phyloP scores from a whole-genome alignment of 2,113 vertebrate species.

The Laticauda colubrina region DNA sequence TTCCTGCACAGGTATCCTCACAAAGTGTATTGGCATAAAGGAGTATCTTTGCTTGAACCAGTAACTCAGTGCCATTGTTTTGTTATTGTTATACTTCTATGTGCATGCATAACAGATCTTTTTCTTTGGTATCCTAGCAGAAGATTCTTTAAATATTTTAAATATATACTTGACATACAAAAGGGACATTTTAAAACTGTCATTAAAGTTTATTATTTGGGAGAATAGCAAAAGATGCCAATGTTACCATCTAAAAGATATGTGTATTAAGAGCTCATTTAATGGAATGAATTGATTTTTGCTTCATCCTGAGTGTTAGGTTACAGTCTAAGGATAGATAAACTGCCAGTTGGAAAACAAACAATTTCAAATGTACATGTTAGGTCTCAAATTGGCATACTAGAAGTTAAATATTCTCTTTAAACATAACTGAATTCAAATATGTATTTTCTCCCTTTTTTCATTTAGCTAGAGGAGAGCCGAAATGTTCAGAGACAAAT shows the following conservation, averaged over 20 bases:
- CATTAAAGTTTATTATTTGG: not conserved
- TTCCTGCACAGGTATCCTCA: not conserved
- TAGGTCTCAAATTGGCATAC: not conserved
- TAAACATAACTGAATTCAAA: not conserved
- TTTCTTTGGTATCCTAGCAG: not conserved
- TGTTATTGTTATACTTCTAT: not conserved
- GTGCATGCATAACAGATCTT: not conserved
- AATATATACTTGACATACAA: not conserved
- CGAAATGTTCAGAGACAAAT: constrained; percentile 95
- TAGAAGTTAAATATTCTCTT: not conserved
- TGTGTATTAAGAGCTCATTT: not conserved
- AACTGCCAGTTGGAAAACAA: not conserved
- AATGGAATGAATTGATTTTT: not conserved
- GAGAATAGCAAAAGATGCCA: not conserved
- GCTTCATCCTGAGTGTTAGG: too few species aligned
- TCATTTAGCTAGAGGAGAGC: constrained; percentile 90
- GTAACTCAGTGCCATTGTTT: not conserved
- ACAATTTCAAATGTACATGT: not conserved
- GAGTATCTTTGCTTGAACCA: not conserved
- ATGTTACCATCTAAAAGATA: not conserved
- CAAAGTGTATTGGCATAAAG: not conserved
- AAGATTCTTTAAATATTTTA: not conserved
- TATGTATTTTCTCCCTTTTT: constrained; percentile 31
- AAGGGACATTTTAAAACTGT: not conserved
- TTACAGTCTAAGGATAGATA: not conserved